Percentiles rank a stretch among this genome's conserved stretches.
Evolutionary conservation across 1,140 invertebrate genomes (phyloP).

Genomic region (Eriocheir sinensis): DNA sequence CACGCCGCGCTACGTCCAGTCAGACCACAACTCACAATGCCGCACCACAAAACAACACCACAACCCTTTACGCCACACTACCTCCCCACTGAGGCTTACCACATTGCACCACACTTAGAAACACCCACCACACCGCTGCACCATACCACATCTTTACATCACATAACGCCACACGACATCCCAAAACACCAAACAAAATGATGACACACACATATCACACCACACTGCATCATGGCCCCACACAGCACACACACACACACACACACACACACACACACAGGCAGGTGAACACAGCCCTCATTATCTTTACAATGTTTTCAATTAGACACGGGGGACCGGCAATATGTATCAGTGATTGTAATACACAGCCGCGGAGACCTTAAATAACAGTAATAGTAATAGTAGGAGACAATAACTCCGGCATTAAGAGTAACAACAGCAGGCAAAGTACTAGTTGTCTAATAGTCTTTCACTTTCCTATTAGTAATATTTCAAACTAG

Average conservation of each 20-base stretch:
- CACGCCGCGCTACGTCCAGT: neutral
- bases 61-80: neutral
- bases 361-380: neutral
- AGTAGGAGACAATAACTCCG: neutral
- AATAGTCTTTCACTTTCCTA: constrained; percentile 16
- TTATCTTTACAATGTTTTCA: constrained; percentile 18
- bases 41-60: neutral
- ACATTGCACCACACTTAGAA: neutral
- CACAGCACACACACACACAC: neutral
- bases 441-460: neutral
- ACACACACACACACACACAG: neutral
- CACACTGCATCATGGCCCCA: no score
- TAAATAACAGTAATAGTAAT: constrained; percentile 27
- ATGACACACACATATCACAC: no score
- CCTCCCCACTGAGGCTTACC: no score
- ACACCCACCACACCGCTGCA: no score
- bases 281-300: neutral
- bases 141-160: neutral
- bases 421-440: neutral
- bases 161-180: no score
- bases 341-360: neutral
- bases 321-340: neutral
- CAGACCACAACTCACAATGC: neutral
- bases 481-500: neutral
- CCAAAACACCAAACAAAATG: no score